phyloP scores from a whole-genome alignment of 2,888 invertebrate genomes.

The Oeneis ivallda region DNA sequence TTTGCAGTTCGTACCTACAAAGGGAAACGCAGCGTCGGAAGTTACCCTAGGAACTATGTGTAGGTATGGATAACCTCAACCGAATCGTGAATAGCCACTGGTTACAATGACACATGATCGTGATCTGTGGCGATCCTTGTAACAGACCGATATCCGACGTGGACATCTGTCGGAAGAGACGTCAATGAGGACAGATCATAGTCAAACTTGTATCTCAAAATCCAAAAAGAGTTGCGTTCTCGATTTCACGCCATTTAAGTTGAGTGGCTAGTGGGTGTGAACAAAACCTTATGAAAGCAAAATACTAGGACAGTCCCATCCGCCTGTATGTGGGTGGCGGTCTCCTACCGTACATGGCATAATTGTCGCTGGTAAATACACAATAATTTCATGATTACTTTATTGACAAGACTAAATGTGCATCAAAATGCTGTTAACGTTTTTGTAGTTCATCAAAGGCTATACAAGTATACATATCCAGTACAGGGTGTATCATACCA shows the following conservation, averaged over 20 bases:
- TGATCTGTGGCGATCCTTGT: no score
- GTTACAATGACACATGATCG: no score
- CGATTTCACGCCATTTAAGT: conserved; percentile 36
- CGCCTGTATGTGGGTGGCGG: conserved; percentile 49
- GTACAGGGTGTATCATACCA: not conserved
- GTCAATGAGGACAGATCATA: no score
- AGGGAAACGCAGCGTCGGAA: no score
- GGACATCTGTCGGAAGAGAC: no score
- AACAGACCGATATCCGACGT: not conserved
- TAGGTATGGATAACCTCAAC: not conserved
- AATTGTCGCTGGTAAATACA: conserved; percentile 31
- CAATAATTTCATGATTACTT: conserved; percentile 32
- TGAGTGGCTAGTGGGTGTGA: conserved; percentile 16
- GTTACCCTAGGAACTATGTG: not conserved
- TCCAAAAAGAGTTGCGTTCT: not conserved
- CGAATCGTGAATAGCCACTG: not conserved
- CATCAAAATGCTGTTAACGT: conserved; percentile 6
- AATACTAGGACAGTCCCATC: conserved; percentile 50
- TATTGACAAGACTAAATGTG: conserved; percentile 11
- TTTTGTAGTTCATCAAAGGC: not conserved
- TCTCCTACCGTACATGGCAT: conserved; percentile 39
- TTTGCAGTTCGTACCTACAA: not conserved
- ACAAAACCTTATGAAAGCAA: conserved; percentile 50
- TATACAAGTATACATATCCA: not conserved
- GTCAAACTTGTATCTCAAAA: not conserved